These are phyloP conservation scores for Himalopsyche kuldschensis DNA, from an alignment of 2,888 invertebrate genomes.

Conservation along the genomic window DNA sequence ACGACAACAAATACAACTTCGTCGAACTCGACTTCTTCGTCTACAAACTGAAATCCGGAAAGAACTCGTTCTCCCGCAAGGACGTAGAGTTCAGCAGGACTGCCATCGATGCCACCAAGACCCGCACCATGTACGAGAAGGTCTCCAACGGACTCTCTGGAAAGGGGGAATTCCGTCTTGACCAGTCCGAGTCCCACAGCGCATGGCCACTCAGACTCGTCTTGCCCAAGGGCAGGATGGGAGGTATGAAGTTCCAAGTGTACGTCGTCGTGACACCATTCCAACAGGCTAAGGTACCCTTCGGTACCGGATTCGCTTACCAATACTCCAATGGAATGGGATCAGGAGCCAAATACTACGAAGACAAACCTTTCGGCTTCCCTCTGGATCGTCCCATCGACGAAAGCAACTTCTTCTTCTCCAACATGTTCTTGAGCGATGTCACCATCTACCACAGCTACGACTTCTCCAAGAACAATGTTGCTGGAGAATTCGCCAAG, in stretches of 20 bases:
- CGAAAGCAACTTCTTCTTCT: conserved; percentile 61
- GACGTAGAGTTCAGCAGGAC: conserved; percentile 66
- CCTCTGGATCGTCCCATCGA: conserved; percentile 73
- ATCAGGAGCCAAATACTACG: conserved; percentile 45
- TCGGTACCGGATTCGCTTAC: conserved; percentile 52
- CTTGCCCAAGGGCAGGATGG: conserved; percentile 70
- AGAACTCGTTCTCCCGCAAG: conserved; percentile 66
- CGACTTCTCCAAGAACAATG: conserved; percentile 42
- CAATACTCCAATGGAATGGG: conserved; percentile 49
- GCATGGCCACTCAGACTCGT: conserved; percentile 69
- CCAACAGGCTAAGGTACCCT: conserved; percentile 50
- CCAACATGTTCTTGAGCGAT: conserved; percentile 69
- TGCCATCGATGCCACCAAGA: conserved; percentile 64
- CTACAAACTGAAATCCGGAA: conserved; percentile 62
- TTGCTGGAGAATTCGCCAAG: not conserved
- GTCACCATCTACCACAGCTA: conserved; percentile 61
- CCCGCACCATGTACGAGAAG: conserved; percentile 61
- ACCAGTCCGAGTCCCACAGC: conserved; percentile 56
- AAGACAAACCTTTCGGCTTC: conserved; percentile 69
- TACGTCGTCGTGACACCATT: conserved; percentile 65
- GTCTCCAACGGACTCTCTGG: conserved; percentile 55
- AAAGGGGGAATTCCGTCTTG: conserved; percentile 59
- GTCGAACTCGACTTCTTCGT: conserved; percentile 64
- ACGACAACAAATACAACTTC: conserved; percentile 63
- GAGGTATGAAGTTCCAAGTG: conserved; percentile 68